phyloP scores from a whole-genome alignment of 2,888 invertebrate species.

The Periphyllus acericola region DNA sequence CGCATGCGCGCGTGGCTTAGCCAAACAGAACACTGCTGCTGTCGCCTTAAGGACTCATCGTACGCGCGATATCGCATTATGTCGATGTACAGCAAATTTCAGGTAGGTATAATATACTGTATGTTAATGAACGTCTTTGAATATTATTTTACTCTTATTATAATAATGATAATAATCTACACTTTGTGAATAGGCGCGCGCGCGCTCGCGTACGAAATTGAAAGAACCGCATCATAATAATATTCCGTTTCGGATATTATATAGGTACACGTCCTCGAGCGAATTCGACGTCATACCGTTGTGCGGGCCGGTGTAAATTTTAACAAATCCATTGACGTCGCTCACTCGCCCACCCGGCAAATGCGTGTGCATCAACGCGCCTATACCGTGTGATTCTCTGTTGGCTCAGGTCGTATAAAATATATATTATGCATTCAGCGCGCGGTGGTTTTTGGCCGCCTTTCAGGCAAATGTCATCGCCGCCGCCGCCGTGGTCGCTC shows the following conservation, averaged over 20 bases:
- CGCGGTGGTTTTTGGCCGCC: neutral
- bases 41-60: no score
- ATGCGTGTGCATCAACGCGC: neutral
- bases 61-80: neutral
- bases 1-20: no score
- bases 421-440: neutral
- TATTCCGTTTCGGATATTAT: neutral
- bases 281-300: neutral
- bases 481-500: no score
- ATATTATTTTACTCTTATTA: neutral
- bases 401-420: neutral
- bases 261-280: neutral
- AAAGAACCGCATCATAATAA: neutral
- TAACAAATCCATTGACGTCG: neutral
- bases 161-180: neutral
- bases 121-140: slow-evolving; percentile 16
- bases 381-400: neutral
- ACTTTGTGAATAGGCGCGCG: neutral
- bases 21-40: no score
- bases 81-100: neutral
- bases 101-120: neutral
- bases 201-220: neutral
- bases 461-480: neutral
- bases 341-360: neutral
- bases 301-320: neutral